phyloP scores from a whole-genome alignment of 2,113 vertebrate genomes.

The Paralichthys olivaceus region DNA sequence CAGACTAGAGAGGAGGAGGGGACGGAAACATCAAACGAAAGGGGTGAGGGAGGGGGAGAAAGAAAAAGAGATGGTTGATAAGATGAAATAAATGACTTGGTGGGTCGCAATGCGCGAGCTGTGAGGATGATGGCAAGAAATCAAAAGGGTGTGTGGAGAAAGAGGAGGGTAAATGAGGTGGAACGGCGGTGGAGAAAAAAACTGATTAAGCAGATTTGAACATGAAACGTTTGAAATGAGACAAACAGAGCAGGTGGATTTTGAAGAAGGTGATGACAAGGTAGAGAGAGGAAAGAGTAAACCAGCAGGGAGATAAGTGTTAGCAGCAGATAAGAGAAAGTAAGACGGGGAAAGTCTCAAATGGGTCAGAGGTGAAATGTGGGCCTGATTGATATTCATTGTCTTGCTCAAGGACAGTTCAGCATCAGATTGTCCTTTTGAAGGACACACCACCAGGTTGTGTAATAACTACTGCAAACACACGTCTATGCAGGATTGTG shows the following conservation, averaged over 20 bases:
- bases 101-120: conserved; percentile 18
- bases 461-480: background rate
- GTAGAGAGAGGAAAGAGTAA: background rate
- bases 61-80: conserved; percentile 36
- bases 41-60: background rate
- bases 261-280: conserved; percentile 5
- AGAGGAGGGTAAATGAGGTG: conserved; percentile 30
- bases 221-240: conserved; percentile 57
- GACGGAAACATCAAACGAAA: conserved; percentile 15
- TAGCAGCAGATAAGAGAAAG: background rate
- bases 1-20: background rate
- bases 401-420: conserved; percentile 14
- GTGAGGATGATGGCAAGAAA: conserved; percentile 14
- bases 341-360: background rate
- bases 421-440: background rate
- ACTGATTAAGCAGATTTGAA: conserved; percentile 60
- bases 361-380: conserved; percentile 17
- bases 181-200: conserved; percentile 23
- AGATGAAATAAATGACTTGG: conserved; percentile 34
- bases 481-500: too few species aligned
- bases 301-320: background rate
- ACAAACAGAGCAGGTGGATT: conserved; percentile 16
- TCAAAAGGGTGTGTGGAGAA: conserved; percentile 36
- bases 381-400: conserved; percentile 17
- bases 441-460: background rate